Evolutionary conservation across 2,888 invertebrate genomes (phyloP), one percentile per base, ranked within the genome.

Genomic region (Pachydiplax longipennis): DNA sequence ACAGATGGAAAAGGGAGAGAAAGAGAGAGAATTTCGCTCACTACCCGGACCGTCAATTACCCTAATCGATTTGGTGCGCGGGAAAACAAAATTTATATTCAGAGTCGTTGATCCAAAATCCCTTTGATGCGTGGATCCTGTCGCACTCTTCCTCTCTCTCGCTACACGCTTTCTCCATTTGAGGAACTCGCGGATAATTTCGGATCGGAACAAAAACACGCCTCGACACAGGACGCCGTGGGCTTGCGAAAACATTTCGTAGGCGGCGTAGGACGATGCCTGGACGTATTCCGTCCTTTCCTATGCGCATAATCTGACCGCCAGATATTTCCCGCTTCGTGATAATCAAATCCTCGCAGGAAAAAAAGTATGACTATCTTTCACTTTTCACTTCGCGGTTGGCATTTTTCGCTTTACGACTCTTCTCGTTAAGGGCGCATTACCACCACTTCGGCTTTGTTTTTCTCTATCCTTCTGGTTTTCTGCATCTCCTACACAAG

Each of bases 111-210:
- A 73, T 73, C 73, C 73, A 73, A 73, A 73, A 73, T 73, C 73
- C 73, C 73, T 73, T 73, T 73, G 73, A 73, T 73, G 73, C 73
- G 73, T 73, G 12, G 25, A 73, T 65, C 6, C n/a, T 65, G 65
- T 65, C 73, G 73, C 73, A 73, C 73, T 73, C 31, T 73, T 22
- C 22, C 87, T 81, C 81, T 81, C 44, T 81, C 44, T 15, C 81
- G 44, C 40, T 40, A 81, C 82, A 82, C 48, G 48, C 48, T 48
- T 48, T 48, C 82, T 82, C 82, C 82, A 82, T 82, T 82, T 48
- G n/a, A 44, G 44, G 40, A n/a, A 65, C 65, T 65, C 65, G 65
- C 65, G 65, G 65, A 73, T 73, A 73, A 73, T 73, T 73, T 73
- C 73, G 73, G 31, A 73, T 73, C 31, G 73, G 25, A 73, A 31